Conservation (phyloP, 1,140 invertebrate species). For the Drosophila orosa region DNA sequence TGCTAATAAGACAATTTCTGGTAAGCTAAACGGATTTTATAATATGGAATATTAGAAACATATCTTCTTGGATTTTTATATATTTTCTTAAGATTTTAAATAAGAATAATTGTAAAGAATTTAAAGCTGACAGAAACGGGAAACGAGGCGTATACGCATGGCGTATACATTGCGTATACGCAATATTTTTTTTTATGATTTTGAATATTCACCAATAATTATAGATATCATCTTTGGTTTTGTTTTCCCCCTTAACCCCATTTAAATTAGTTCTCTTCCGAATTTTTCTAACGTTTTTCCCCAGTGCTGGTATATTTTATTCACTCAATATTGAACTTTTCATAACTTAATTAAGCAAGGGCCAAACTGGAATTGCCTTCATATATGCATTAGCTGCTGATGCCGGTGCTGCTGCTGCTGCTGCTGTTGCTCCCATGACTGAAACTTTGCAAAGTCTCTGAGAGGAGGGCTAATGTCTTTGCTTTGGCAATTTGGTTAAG, state of each 20-base stretch:
- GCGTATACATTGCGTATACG: no score
- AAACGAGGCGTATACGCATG: no score
- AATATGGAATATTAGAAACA: background rate
- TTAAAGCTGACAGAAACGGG: background rate
- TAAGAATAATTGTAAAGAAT: background rate
- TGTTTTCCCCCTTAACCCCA: no score
- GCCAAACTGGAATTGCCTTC: constrained; percentile 37
- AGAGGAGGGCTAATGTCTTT: constrained; percentile 42
- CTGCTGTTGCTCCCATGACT: background rate
- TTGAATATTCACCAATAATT: no score
- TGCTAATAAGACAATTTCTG: background rate
- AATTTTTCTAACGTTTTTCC: background rate
- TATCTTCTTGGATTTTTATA: background rate
- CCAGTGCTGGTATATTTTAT: constrained; percentile 26
- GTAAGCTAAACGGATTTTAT: background rate
- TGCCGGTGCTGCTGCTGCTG: background rate
- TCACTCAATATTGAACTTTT: constrained; percentile 41
- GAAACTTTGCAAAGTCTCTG: constrained; percentile 21
- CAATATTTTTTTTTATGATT: no score
- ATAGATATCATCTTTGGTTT: no score
- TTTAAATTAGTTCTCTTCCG: no score
- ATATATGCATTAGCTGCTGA: constrained; percentile 33
- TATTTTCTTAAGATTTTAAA: background rate
- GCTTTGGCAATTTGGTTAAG: constrained; percentile 53
- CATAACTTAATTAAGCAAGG: constrained; percentile 41